Base-by-base conservation (phyloP, 2,797 vertebrate genomes). In the Loris lydekkerianus region DNA sequence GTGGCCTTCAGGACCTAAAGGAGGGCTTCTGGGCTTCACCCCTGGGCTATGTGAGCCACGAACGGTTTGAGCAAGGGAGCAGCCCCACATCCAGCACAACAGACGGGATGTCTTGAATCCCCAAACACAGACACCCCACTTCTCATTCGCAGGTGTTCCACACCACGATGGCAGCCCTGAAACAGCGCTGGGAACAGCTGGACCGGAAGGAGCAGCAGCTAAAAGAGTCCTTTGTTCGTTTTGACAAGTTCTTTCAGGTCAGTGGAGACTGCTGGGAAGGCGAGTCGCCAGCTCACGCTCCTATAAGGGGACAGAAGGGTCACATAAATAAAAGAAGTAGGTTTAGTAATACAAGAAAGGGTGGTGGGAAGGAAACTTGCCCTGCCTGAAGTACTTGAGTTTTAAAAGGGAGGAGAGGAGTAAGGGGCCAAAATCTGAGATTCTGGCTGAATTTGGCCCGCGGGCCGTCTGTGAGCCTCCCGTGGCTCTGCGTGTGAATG, bases 211-310 rank as follows among this genome's bases (percentile, higher is more conserved):
- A 98, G 18, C 94, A 98, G 53, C 97, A 97, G 91, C 98, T 99
- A 8, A 98, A 94, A 77, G 97, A 98, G 0, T 97, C 98, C 0
- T 61, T 98, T 18, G 46, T 97, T 27, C 97, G 96, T 83, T 99
- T 98, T 21, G 77, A 99, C 34, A 97, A 96, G 77, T 99, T 99
- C 97, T 94, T 99, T 9, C 98, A 99, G 99, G 99, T 99, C 96
- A 58, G 96, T 83, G 95, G 65, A 25, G 10, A 4, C 40, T 31
- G 65, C 25, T 29, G 87, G 10, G 0, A 0, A 34, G 20, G 0
- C 29, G 6, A 3, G 27, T 27, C 3, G n/a, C 34, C 77, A 37
- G 1, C 40, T 34, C 60, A 15, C 78, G 69, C 3, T 21, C 43
- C 73, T 3, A 8, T 3, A 25, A 25, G 65, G 58, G 56, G 14